A percentile compares a stretch with the other conserved stretches of the same genome.
phyloP scores from a whole-genome alignment of 2,888 invertebrate species.

The Dichetophora obliterata region DNA sequence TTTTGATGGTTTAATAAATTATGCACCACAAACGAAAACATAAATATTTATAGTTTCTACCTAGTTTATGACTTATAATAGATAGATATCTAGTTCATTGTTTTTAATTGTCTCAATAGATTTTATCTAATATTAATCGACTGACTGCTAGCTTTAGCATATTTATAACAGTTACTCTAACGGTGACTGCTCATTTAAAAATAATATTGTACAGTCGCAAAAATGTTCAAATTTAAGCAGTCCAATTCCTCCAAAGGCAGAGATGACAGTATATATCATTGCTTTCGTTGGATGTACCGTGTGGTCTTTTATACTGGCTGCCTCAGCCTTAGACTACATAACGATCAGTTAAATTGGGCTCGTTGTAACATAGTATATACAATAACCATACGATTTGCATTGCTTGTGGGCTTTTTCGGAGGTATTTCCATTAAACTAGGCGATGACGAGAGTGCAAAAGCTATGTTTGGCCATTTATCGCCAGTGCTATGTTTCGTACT shows the following conservation, averaged over 20 bases:
- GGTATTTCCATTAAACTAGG: conserved; percentile 53
- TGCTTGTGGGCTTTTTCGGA: conserved; percentile 50
- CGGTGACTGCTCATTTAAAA: too few species aligned
- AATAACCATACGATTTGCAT: conserved; percentile 37
- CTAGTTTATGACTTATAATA: too few species aligned
- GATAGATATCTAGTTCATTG: not conserved
- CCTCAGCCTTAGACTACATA: conserved; percentile 51
- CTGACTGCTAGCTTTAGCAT: too few species aligned
- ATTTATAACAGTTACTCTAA: too few species aligned
- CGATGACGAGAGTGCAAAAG: conserved; percentile 50
- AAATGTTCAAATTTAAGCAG: not conserved
- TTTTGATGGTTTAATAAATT: too few species aligned
- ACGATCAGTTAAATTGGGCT: conserved; percentile 19
- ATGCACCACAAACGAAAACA: too few species aligned
- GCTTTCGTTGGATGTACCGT: conserved; percentile 55
- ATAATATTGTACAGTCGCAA: too few species aligned
- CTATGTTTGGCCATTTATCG: conserved; percentile 54
- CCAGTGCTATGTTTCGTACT: conserved; percentile 57
- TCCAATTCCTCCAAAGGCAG: not conserved
- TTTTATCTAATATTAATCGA: not conserved
- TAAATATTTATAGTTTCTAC: too few species aligned
- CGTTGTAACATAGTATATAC: conserved; percentile 41
- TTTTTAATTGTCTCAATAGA: not conserved
- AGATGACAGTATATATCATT: conserved; percentile 49
- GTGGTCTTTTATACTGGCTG: conserved; percentile 54